These are phyloP conservation scores for Montipora capitata DNA, from an alignment of 92 coral and sea anemone species.

Conservation along the genomic window DNA sequence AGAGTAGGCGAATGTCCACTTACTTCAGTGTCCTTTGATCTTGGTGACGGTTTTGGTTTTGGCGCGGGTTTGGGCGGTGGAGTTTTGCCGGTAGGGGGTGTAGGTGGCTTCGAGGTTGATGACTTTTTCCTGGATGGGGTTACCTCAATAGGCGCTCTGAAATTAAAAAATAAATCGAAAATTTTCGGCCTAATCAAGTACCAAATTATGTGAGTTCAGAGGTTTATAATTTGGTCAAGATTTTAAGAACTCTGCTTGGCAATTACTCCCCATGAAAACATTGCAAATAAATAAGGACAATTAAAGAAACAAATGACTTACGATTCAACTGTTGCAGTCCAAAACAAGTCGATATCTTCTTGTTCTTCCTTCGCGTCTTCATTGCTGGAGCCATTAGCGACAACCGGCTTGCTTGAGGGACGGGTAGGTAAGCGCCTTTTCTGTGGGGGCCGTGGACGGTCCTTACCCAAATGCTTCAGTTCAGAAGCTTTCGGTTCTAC, in stretches of 20 bases:
- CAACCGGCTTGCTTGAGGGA: constrained; percentile 90
- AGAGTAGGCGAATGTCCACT: neutral
- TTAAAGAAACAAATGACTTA: constrained; percentile 55
- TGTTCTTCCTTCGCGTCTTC: constrained; percentile 44
- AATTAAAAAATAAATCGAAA: neutral
- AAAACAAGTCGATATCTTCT: constrained; percentile 82
- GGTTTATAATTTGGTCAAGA: too few relatives aligned
- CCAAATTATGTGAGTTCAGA: neutral
- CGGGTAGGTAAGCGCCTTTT: constrained; percentile 96
- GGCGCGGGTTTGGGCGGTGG: constrained; percentile 85
- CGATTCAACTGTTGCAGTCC: constrained; percentile 80
- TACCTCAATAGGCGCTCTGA: constrained; percentile 25
- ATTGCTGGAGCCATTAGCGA: constrained; percentile 69
- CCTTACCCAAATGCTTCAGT: constrained; percentile 86
- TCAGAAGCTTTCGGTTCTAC: constrained; percentile 73
- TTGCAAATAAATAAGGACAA: too few relatives aligned
- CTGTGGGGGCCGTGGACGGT: constrained; percentile 95
- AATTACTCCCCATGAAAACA: too few relatives aligned
- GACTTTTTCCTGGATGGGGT: constrained; percentile 18
- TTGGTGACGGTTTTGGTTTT: constrained; percentile 81
- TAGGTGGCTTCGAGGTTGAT: constrained; percentile 11
- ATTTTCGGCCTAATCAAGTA: neutral
- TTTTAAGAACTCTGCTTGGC: too few relatives aligned
- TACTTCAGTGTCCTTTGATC: constrained; percentile 58
- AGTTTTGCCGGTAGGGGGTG: constrained; percentile 50